These are phyloP conservation scores for Polydrusus tereticollis DNA, from an alignment of 2,888 invertebrate genomes.

Conservation along the genomic window DNA sequence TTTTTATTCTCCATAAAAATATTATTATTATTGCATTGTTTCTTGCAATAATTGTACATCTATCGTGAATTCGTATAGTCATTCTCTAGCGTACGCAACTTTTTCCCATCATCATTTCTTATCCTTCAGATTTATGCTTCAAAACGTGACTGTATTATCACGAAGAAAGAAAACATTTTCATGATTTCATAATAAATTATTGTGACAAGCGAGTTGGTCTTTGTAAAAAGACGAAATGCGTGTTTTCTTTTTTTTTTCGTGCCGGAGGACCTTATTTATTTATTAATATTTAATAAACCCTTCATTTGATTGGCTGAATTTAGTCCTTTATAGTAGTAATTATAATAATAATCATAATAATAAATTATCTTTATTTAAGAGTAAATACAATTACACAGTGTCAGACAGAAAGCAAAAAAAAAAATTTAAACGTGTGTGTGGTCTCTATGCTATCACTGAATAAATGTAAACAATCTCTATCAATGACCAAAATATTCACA, in stretches of 20 bases:
- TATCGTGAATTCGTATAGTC: neutral
- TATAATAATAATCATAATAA: too few species aligned
- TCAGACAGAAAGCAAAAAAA: too few species aligned
- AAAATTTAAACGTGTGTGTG: too few species aligned
- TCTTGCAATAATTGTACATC: neutral
- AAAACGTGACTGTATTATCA: conserved; percentile 26
- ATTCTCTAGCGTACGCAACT: conserved; percentile 1
- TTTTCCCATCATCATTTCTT: conserved; percentile 3
- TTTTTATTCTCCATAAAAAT: neutral
- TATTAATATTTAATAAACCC: neutral
- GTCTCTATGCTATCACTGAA: too few species aligned
- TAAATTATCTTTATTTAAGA: too few species aligned
- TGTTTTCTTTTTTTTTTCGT: neutral
- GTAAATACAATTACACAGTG: too few species aligned
- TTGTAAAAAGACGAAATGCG: neutral
- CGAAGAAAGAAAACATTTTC: conserved; percentile 17
- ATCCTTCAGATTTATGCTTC: conserved; percentile 7
- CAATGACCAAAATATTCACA: too few species aligned
- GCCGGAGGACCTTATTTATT: neutral
- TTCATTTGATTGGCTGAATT: too few species aligned
- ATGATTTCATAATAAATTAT: conserved; percentile 9
- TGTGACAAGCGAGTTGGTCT: neutral
- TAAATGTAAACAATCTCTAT: too few species aligned
- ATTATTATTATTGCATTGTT: neutral
- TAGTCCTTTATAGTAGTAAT: too few species aligned